A percentile compares a stretch with the other conserved stretches of the same genome.
phyloP scores from a whole-genome alignment of 1,140 invertebrate genomes.

The Sarcophaga bullata region DNA sequence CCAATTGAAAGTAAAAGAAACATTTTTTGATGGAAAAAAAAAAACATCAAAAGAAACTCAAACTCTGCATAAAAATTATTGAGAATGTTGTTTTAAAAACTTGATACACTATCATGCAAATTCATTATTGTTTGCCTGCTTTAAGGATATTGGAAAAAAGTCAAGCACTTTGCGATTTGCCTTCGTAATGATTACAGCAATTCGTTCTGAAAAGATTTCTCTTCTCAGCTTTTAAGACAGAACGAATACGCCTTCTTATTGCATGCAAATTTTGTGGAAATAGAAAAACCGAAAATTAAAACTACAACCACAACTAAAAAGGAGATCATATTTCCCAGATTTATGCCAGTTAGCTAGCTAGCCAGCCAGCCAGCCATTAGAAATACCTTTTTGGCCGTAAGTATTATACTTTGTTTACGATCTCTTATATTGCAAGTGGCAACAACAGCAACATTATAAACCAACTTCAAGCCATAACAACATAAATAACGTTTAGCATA shows the following conservation, averaged over 20 bases:
- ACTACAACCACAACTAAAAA: not conserved
- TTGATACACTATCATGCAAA: no score
- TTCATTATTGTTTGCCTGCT: not conserved
- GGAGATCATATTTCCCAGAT: slow-evolving; percentile 19
- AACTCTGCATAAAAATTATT: no score
- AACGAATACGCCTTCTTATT: not conserved
- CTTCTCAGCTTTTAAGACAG: not conserved
- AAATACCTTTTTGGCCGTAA: not conserved
- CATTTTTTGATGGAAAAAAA: no score
- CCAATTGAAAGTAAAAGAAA: no score
- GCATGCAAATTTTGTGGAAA: not conserved
- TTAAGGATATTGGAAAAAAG: no score
- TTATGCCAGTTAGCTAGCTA: not conserved
- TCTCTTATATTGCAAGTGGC: not conserved
- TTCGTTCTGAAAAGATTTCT: not conserved
- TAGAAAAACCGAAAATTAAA: no score
- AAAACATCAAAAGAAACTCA: no score
- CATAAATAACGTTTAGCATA: not conserved
- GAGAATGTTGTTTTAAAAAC: no score
- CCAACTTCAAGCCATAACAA: not conserved
- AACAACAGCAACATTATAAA: not conserved
- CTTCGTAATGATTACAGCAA: not conserved
- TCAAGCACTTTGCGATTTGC: no score
- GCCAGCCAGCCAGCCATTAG: no score
- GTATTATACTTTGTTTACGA: not conserved